phyloP scores from a whole-genome alignment of 2,113 vertebrate genomes.

The Corapipo altera region DNA sequence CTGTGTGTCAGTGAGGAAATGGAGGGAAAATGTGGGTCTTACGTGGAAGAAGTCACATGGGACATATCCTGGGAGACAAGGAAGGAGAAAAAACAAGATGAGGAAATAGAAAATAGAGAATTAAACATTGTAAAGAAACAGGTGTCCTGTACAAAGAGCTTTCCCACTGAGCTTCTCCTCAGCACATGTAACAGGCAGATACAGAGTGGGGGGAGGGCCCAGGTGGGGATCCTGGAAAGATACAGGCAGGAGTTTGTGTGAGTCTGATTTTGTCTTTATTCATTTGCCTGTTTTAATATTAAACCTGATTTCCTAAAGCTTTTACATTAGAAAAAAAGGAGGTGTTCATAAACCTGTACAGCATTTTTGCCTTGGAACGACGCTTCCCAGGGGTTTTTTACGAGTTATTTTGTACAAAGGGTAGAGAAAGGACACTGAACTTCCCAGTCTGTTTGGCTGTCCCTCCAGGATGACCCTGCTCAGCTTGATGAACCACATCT shows the following conservation, averaged over 20 bases:
- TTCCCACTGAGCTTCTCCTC: neutral
- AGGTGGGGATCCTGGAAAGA: neutral
- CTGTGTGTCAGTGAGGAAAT: neutral
- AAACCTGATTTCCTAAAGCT: neutral
- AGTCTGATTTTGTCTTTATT: neutral
- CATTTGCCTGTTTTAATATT: neutral
- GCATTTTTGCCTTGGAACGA: neutral
- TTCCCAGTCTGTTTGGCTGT: neutral
- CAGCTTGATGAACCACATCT: neutral
- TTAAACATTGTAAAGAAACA: neutral
- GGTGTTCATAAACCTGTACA: neutral
- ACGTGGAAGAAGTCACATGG: neutral
- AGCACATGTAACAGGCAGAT: accelerated
- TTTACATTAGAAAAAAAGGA: neutral
- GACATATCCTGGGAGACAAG: neutral
- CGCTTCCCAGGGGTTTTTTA: neutral
- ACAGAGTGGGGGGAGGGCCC: neutral
- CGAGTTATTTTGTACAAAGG: neutral
- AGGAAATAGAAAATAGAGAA: neutral
- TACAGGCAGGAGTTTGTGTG: neutral
- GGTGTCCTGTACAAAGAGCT: neutral
- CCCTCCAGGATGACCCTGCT: neutral
- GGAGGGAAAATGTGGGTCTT: neutral
- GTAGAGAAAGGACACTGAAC: neutral
- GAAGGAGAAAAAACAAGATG: neutral